A percentile compares a stretch with the other conserved stretches of the same genome.
These are phyloP conservation scores for Sander lucioperca DNA, from an alignment of 2,113 vertebrate genomes.

Conservation along the genomic window DNA sequence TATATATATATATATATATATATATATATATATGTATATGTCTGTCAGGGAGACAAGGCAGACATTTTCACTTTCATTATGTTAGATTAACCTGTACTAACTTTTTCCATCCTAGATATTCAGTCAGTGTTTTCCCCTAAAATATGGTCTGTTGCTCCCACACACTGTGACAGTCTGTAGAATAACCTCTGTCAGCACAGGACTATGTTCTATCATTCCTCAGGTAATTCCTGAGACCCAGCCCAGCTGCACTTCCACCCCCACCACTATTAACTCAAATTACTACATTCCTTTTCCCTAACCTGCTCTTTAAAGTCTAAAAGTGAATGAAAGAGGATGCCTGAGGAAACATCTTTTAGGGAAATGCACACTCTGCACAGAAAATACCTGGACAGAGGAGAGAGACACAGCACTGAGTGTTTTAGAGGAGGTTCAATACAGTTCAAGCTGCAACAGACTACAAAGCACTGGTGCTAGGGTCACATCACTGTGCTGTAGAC, in stretches of 20 bases:
- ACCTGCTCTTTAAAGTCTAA: constrained; percentile 62
- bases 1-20: background rate
- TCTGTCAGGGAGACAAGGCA: background rate
- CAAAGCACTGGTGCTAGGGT: background rate
- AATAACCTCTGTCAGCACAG: constrained; percentile 26
- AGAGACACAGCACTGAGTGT: background rate
- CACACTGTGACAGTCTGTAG: background rate
- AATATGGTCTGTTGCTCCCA: background rate
- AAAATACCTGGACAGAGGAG: background rate
- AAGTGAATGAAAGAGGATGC: constrained; percentile 46
- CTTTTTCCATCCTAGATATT: background rate
- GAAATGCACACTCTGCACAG: constrained; percentile 4
- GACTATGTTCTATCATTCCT: constrained; percentile 50
- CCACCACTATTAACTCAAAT: constrained; percentile 65
- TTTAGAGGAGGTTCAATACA: background rate
- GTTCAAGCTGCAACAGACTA: background rate
- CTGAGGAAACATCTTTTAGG: constrained; percentile 29
- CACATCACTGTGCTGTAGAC: background rate
- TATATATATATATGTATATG: too few species aligned
- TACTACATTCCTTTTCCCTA: constrained; percentile 74
- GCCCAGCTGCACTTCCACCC: constrained; percentile 39
- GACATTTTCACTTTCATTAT: background rate
- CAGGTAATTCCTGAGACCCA: constrained; percentile 62
- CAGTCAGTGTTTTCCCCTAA: background rate
- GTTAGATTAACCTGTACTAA: background rate